Evolutionary conservation across 2,888 invertebrate genomes (phyloP), one percentile per base, ranked within the genome.

Genomic region (Trimorus sp.): DNA sequence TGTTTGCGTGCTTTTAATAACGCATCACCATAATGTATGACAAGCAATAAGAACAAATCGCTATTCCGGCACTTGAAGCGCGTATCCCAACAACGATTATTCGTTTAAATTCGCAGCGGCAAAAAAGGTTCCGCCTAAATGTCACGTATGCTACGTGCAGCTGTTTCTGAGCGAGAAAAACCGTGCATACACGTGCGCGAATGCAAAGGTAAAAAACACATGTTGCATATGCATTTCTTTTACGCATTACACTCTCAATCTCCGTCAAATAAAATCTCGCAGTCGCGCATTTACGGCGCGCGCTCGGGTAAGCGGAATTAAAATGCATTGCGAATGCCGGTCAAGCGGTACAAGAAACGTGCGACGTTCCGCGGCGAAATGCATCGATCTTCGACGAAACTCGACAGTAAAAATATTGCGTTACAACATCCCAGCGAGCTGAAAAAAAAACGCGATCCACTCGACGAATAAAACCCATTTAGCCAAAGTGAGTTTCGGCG

Each of bases 91-190:
- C 16, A 73, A 58, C 54, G 63, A 73, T 73, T 54, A 56, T 56
- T 73, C 56, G 16, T 42, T 40, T 8, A 11, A 40, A 40, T 40
- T 8, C 40, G 9, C 40, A 1, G 9, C 8, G 9, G 11, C 40
- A 40, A 40, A 76, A 68, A 68, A 45, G 38, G 59, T 68, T 76
- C 66, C 37, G 54, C 37, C 45, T 37, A 60, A 76, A 76, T 68
- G 75, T 68, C 75, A 76, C 75, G 75, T 76, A 62, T 60, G n/a
- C 14, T 76, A 59, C 53, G 60, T 68, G 37, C 53, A 59, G 51
- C 58, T 66, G 59, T 53, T 66, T 66, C 58, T 14, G 40, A 75
- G 53, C 15, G 66, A 75, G 42, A 75, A 42, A 51, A 42, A 53
- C 14, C n/a, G n/a, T n/a, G 49, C 49, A 40, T 8, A 40, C 40